Base-by-base conservation (phyloP, 2,888 invertebrate species). In the Drosophila koepferae region DNA sequence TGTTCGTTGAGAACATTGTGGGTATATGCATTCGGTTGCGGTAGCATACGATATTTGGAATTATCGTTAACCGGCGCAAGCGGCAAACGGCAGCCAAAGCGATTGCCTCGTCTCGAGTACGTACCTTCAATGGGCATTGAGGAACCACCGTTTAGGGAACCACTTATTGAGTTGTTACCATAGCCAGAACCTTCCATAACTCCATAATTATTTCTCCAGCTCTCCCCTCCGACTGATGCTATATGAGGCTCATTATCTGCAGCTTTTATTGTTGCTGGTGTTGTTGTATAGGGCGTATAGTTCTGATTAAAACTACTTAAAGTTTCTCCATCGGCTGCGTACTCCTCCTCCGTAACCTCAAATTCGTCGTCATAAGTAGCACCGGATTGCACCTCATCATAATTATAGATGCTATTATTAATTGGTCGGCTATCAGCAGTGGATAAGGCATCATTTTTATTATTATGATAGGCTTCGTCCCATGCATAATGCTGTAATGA, bases 401-500 rank as follows among this genome's bases (percentile, higher is more conserved):
- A 82, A 46, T 73, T 82, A 80, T 85, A 87, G 69, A 82, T 84
- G 31, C 65, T 65, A 80, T 76, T 92, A 72, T 84, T 94, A 91
- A 94, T 94, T 81, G 97, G 97, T 92, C 96, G 94, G 93, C 96
- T 97, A 93, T 97, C 97, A 93, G 51, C 34, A 51, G 97, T 97
- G 92, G 95, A 96, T 87, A 97, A 94, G 82, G 95, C 95, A 93
- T 95, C 95, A 91, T 95, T 95, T 93, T 95, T 94, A 75, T 90
- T 71, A 80, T 89, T 91, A 73, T 87, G 87, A 82, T 87, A 87
- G 77, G 34, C 51, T 51, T 91, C 90, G 69, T 89, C 89, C 72
- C 81, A 90, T 74, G 87, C 89, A 85, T 89, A 91, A 79, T 91
- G 92, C 93, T 92, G 68, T 7, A 83, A 79, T 20, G 9, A 23